phyloP scores from a whole-genome alignment of 2,888 invertebrate genomes.

The Lepas anatifera region DNA sequence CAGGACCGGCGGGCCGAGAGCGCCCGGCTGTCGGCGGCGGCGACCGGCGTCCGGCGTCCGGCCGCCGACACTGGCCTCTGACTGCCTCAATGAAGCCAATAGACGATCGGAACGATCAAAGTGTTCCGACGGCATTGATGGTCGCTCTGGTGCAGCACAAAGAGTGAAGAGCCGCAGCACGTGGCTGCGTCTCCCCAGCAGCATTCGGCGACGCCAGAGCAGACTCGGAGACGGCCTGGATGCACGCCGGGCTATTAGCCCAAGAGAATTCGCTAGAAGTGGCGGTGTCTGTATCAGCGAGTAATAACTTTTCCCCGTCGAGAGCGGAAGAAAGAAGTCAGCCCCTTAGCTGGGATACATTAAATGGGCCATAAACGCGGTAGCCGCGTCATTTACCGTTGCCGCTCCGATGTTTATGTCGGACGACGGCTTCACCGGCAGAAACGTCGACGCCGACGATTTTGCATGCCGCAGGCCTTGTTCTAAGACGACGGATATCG shows the following conservation, averaged over 20 bases:
- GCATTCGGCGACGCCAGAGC: background rate
- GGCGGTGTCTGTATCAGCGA: background rate
- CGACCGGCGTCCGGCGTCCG: background rate
- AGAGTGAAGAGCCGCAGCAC: too few relatives aligned
- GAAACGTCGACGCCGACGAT: background rate
- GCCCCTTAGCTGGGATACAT: conserved; percentile 4
- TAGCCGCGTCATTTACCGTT: background rate
- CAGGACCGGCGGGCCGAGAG: conserved; percentile 1
- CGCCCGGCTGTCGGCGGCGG: background rate
- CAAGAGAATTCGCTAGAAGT: background rate
- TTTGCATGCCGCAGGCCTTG: background rate
- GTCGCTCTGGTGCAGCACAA: background rate
- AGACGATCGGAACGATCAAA: background rate
- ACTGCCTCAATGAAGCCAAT: background rate
- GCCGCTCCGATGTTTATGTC: conserved; percentile 1
- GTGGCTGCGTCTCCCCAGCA: too few relatives aligned
- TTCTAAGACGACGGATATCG: background rate
- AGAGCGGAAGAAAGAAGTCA: conserved; percentile 3
- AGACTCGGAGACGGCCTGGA: background rate
- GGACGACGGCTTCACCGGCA: background rate
- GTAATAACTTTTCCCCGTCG: background rate
- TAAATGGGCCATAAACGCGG: conserved; percentile 8
- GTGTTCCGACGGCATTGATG: background rate
- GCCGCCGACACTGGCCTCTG: background rate
- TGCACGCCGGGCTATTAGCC: background rate